phyloP scores from a whole-genome alignment of 2,797 vertebrate species.

The Petrocephalus schoutedeni region DNA sequence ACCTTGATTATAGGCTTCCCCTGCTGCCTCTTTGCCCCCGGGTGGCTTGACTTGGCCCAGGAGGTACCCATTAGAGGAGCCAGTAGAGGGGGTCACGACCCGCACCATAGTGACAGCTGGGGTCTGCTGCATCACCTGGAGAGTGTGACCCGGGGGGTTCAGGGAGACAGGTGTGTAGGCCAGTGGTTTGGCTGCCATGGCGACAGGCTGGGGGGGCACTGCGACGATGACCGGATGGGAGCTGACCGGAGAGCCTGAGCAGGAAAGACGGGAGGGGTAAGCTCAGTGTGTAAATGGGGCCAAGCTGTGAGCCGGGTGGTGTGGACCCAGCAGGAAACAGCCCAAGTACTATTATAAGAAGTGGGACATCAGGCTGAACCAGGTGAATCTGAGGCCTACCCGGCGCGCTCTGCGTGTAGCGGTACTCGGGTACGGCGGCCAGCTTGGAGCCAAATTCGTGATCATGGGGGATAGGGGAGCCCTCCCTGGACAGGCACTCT shows the following conservation, averaged over 20 bases:
- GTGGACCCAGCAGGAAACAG: not conserved
- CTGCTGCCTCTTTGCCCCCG: constrained; percentile 47
- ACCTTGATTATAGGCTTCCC: constrained; percentile 64
- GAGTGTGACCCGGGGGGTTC: constrained; percentile 74
- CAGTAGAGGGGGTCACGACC: constrained; percentile 75
- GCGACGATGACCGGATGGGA: constrained; percentile 91
- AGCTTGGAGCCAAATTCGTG: constrained; percentile 82
- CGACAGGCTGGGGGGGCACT: constrained; percentile 71
- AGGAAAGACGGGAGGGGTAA: not conserved
- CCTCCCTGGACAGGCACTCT: constrained; percentile 91
- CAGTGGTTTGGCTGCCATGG: constrained; percentile 75
- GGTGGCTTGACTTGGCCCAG: constrained; percentile 63
- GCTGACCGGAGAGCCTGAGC: constrained; percentile 84
- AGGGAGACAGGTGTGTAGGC: constrained; percentile 81
- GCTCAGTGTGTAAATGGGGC: not conserved
- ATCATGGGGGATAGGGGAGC: constrained; percentile 87
- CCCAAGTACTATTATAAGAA: not conserved
- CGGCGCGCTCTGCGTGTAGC: constrained; percentile 93
- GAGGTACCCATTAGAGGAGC: constrained; percentile 84
- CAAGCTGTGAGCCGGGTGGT: too few species aligned
- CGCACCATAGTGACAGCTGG: constrained; percentile 89
- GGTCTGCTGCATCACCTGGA: constrained; percentile 83
- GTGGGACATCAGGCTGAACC: not conserved
- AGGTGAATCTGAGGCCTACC: constrained; percentile 59
- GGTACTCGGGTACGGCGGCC: constrained; percentile 88